Conservation (phyloP, 2,888 invertebrate species). For the Dromius quadrimaculatus region DNA sequence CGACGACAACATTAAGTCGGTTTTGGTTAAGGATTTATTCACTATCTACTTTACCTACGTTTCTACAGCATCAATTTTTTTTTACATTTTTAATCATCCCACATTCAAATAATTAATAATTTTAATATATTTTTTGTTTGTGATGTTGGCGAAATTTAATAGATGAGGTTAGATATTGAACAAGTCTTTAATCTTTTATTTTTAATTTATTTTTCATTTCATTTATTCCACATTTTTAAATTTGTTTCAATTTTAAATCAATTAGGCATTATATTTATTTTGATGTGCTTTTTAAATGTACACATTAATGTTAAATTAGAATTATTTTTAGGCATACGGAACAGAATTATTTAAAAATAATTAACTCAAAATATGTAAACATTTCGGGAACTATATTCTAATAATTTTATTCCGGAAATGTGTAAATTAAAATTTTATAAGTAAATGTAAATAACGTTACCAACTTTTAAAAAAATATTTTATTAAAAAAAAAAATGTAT, state of each 20-base stretch:
- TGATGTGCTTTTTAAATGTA: conserved; percentile 43
- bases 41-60: conserved; percentile 2
- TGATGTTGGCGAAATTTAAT: conserved; percentile 1
- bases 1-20: not conserved
- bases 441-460: conserved; percentile 49
- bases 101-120: not conserved
- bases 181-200: conserved; percentile 17
- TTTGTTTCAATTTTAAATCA: conserved; percentile 21
- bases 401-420: conserved; percentile 25
- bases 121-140: not conserved
- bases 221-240: conserved; percentile 19
- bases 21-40: conserved; percentile 18
- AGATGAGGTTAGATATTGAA: conserved; percentile 12
- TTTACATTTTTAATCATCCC: not conserved
- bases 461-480: conserved; percentile 6
- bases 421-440: conserved; percentile 23
- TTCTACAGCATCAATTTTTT: conserved; percentile 9
- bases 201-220: conserved; percentile 24
- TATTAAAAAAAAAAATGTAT: not conserved
- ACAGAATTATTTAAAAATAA: conserved; percentile 40
- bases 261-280: conserved; percentile 38
- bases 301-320: conserved; percentile 31
- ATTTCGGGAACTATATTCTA: conserved; percentile 27
- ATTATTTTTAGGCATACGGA: conserved; percentile 33
- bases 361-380: conserved; percentile 41